Evolutionary conservation across 92 coral and sea anemone genomes (phyloP).

Genomic region (Bergia sp.): DNA sequence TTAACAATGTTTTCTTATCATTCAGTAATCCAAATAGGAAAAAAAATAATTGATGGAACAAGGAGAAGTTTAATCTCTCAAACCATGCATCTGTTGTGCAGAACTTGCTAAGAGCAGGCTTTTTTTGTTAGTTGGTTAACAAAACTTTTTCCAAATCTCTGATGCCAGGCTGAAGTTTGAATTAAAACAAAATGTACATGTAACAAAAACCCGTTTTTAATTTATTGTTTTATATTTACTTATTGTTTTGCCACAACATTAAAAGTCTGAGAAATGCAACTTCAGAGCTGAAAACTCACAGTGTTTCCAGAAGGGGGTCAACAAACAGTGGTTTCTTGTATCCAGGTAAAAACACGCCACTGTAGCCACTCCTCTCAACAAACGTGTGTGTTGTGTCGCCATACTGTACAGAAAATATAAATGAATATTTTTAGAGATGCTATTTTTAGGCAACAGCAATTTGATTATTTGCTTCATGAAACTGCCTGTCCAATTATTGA

Average conservation of each 20-base stretch:
- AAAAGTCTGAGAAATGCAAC: neutral
- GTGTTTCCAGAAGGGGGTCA: constrained; percentile 75
- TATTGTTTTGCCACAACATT: too few species aligned
- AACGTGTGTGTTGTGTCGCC: constrained; percentile 97
- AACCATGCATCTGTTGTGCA: too few species aligned
- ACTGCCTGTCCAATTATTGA: neutral
- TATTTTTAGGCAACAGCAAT: neutral
- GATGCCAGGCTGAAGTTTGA: too few species aligned
- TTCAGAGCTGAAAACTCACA: constrained; percentile 63
- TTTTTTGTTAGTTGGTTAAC: too few species aligned
- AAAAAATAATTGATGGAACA: too few species aligned
- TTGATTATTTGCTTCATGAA: neutral
- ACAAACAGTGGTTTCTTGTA: constrained; percentile 69
- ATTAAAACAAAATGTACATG: too few species aligned
- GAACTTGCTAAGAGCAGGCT: too few species aligned
- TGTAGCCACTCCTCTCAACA: constrained; percentile 78
- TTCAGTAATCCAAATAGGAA: too few species aligned
- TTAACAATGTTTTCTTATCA: too few species aligned
- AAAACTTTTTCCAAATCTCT: neutral
- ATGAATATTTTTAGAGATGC: neutral
- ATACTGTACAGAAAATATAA: constrained; percentile 62
- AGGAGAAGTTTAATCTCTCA: too few species aligned
- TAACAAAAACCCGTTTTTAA: too few species aligned
- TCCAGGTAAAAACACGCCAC: constrained; percentile 87
- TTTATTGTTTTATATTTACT: too few species aligned